These are phyloP conservation scores for Halichoerus grypus DNA, from an alignment of 2,113 vertebrate genomes.

Conservation along the genomic window DNA sequence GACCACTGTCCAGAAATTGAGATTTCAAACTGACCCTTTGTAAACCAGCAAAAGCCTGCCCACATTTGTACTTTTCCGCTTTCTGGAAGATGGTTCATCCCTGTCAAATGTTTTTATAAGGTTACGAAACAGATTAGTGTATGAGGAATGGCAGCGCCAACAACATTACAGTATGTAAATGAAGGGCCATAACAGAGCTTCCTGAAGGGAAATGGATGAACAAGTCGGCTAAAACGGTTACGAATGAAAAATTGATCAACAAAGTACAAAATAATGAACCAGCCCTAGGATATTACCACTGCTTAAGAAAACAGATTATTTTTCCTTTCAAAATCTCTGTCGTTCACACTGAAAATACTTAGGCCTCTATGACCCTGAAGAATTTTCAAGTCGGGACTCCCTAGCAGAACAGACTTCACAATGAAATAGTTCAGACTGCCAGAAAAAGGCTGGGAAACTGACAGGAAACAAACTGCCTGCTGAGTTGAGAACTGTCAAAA, in stretches of 20 bases:
- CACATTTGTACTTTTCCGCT: neutral
- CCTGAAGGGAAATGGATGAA: slow-evolving; percentile 73
- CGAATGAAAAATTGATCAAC: slow-evolving; percentile 54
- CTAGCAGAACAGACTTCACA: neutral
- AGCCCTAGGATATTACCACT: slow-evolving; percentile 31
- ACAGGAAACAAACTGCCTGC: slow-evolving; percentile 65
- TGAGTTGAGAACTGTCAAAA: slow-evolving; percentile 69
- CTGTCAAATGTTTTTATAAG: slow-evolving; percentile 34
- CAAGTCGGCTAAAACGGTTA: neutral
- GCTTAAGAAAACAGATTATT: slow-evolving; percentile 61
- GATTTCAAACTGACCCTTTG: slow-evolving; percentile 14
- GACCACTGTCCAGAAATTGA: neutral
- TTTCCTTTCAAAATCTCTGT: slow-evolving; percentile 58
- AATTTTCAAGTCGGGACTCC: slow-evolving; percentile 63
- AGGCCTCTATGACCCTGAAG: slow-evolving; percentile 49
- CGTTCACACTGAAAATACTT: slow-evolving; percentile 23
- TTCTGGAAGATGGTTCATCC: neutral
- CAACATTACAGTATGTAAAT: slow-evolving; percentile 58
- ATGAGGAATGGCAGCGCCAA: neutral
- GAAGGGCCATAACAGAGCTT: slow-evolving; percentile 53
- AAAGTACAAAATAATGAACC: slow-evolving; percentile 68
- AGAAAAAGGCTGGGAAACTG: slow-evolving; percentile 43
- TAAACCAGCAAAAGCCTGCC: neutral
- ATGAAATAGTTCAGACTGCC: slow-evolving; percentile 46
- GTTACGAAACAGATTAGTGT: slow-evolving; percentile 67